Base-by-base conservation (phyloP, 2,113 vertebrate species). In the Eurystomus gularis region DNA sequence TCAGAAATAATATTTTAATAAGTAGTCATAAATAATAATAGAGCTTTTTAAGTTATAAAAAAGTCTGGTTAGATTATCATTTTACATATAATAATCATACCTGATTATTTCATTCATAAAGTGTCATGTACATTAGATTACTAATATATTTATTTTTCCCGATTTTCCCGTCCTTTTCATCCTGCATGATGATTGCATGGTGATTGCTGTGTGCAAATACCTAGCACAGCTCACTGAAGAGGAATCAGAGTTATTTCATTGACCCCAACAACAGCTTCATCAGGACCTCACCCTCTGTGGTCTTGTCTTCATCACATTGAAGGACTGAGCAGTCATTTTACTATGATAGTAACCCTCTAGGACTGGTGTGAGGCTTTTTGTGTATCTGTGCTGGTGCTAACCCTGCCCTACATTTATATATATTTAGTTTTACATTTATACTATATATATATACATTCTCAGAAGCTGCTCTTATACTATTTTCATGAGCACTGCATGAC, bases 11-110 rank as follows among this genome's bases (percentile, higher is more conserved):
- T 19, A 44, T 52, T 90, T 76, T 84, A 82, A 61, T 57, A 86
- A 91, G 60, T 83, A 46, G 8, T 29, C 31, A 71, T 75, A 86
- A 86, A 42, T 54, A 69, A 5, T 61, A 70, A 61, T 58, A 57
- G 69, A 92, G 81, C 40, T 88, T 72, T 42, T 49, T 40, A 4
- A 82, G 25, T 73, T 88, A n/a, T 58, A 3, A 23, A 70, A 91
- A 76, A 83, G 62, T 48, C 33, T 91, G 86, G 93, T 93, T 94
- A 96, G 90, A 94, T 96, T 92, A 89, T 35, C 86, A 93, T 95
- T 88, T 65, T 37, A 39, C 88, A 68, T 79, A 68, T 33, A 86
- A 84, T 84, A 91, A 79, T 95, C 70, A 94, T 71, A 94, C 60
- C 65, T 89, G 39, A 60, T 94, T 64, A 77, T 86, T 89, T 89